Evolutionary conservation across 1,140 invertebrate genomes (phyloP), one percentile per base, ranked within the genome.

Genomic region (Aleiodes sp.): DNA sequence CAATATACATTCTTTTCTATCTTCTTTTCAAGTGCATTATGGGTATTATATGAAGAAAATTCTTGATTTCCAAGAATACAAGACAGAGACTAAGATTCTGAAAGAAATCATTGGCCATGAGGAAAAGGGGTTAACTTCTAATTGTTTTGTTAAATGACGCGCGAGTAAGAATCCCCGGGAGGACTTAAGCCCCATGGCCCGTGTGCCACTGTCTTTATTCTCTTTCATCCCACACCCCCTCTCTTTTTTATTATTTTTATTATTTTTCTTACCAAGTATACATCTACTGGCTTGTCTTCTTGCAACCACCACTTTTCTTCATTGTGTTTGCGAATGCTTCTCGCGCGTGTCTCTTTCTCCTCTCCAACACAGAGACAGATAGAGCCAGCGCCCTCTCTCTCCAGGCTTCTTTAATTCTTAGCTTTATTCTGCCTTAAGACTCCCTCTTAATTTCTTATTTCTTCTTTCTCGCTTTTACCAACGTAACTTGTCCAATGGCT

Each of bases 111-210:
- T 65, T 46, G 28, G 21, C 31, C 63, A 59, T 52, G 60, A 67
- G 70, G 57, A 70, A 80, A 86, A 84, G 84, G 84, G 81, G 84
- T 86, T 86, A 86, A 85, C 83, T 84, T 84, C 83, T 86, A 86
- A 86, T 86, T 86, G 85, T 86, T 86, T 86, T 86, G 85, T 86
- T 86, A 86, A 86, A 86, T 86, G 85, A 86, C 83, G 82, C 84
- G 84, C 82, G 80, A 86, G 84, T 86, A 86, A 86, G 83, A 86
- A 86, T 86, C 81, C 81, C 76, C 74, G 74, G 76, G 72, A 83
- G 79, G 81, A 82, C 82, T 84, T 85, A 84, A 85, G 82, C 82
- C 75, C 79, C 80, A 75, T 73, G 72, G 46, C 21, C 19, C 46
- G 46, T 52, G 46, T 83, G 75, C 77, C 82, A 80, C 80, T 73